These are phyloP conservation scores for Dryas iulia DNA, from an alignment of 1,140 invertebrate genomes.

Conservation along the genomic window DNA sequence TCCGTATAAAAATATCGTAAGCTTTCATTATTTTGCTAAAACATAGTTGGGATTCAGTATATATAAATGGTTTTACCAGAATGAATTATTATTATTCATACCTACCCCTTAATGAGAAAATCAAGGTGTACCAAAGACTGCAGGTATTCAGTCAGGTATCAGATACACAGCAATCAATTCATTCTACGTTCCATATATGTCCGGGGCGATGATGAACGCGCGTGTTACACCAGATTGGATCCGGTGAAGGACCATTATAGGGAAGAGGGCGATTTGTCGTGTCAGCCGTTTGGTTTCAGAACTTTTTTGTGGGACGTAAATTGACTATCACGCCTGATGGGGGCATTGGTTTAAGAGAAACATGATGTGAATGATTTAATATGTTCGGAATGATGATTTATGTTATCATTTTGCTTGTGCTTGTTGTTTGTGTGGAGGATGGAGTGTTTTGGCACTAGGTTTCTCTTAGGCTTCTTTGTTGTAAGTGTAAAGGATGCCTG, in stretches of 20 bases:
- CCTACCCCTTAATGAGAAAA: background rate
- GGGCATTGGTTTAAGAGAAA: constrained; percentile 15
- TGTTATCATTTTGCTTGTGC: too few relatives aligned
- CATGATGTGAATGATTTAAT: constrained; percentile 4
- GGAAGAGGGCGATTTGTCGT: constrained; percentile 41
- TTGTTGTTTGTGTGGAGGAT: too few relatives aligned
- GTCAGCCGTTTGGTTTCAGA: constrained; percentile 29
- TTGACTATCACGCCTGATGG: constrained; percentile 29
- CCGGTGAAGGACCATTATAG: constrained; percentile 31
- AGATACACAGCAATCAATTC: background rate
- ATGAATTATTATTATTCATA: too few relatives aligned
- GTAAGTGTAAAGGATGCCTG: too few relatives aligned
- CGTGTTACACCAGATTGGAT: constrained; percentile 32
- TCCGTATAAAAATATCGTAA: too few relatives aligned
- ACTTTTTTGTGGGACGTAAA: constrained; percentile 34
- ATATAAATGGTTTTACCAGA: too few relatives aligned
- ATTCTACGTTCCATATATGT: background rate
- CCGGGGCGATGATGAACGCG: constrained; percentile 23
- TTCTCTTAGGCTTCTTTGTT: too few relatives aligned
- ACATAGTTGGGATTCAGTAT: too few relatives aligned
- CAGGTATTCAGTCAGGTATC: background rate
- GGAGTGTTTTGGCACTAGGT: too few relatives aligned
- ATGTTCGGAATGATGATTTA: too few relatives aligned
- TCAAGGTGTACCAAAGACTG: background rate
- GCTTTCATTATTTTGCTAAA: too few relatives aligned